Conservation (phyloP, 1,140 invertebrate species). For the Physella acuta region DNA sequence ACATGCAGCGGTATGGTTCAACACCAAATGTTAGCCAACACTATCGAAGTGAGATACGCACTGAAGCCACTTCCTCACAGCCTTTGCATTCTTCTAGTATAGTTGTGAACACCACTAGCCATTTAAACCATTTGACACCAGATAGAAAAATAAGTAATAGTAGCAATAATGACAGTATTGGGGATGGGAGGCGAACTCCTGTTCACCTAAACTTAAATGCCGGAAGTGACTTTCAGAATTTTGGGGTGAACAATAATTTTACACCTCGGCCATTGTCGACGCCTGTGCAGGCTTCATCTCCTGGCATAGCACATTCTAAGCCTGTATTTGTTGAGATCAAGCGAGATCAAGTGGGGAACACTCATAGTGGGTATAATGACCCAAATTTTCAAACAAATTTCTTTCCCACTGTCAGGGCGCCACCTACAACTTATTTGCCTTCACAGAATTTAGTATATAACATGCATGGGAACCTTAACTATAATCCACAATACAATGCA, state of each 20-base stretch:
- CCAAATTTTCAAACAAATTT: background rate
- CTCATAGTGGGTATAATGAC: slow-evolving; percentile 8
- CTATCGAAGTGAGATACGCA: slow-evolving; percentile 22
- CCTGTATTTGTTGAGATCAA: slow-evolving; percentile 22
- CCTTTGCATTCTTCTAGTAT: slow-evolving; percentile 26
- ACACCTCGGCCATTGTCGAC: slow-evolving; percentile 1
- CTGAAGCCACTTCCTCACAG: slow-evolving; percentile 13
- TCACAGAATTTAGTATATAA: background rate
- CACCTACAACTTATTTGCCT: slow-evolving; percentile 4
- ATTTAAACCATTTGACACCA: background rate
- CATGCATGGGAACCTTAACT: background rate
- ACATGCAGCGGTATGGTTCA: slow-evolving; percentile 9
- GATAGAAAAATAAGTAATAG: slow-evolving; percentile 9
- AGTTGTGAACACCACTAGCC: slow-evolving; percentile 20
- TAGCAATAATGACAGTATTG: background rate
- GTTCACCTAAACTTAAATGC: background rate
- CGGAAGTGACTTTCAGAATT: background rate
- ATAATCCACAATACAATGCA: slow-evolving; percentile 7
- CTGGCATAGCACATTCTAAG: slow-evolving; percentile 18
- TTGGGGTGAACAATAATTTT: background rate
- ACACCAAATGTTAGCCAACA: slow-evolving; percentile 20
- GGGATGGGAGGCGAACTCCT: slow-evolving; percentile 6
- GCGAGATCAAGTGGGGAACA: background rate
- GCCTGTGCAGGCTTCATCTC: slow-evolving; percentile 23
- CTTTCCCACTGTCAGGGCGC: slow-evolving; percentile 6